These are phyloP conservation scores for Rattus rattus DNA, from an alignment of 2,113 vertebrate species.

Conservation along the genomic window DNA sequence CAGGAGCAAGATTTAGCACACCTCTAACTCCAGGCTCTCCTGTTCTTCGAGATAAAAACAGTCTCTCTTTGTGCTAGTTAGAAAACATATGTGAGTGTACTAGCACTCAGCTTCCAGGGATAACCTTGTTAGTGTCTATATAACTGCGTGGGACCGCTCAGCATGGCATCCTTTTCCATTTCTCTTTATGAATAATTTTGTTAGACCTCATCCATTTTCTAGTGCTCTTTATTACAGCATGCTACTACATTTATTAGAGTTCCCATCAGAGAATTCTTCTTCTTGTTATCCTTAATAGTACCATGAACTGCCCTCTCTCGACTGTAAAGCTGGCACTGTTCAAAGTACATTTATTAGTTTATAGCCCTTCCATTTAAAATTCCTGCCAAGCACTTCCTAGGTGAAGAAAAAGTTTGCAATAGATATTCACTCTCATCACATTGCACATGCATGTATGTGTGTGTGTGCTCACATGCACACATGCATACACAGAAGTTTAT, in stretches of 20 bases:
- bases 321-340: slow-evolving; percentile 82
- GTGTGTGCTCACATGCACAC: background rate
- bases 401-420: slow-evolving; percentile 78
- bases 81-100: slow-evolving; percentile 84
- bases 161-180: slow-evolving; percentile 87
- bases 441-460: background rate
- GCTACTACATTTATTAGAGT: slow-evolving; percentile 87
- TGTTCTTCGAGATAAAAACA: slow-evolving; percentile 82
- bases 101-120: slow-evolving; percentile 84
- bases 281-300: slow-evolving; percentile 87
- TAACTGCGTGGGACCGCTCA: slow-evolving; percentile 89
- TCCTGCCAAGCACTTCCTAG: slow-evolving; percentile 81
- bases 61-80: slow-evolving; percentile 83
- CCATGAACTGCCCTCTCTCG: slow-evolving; percentile 82
- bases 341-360: slow-evolving; percentile 83
- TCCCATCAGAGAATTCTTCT: slow-evolving; percentile 87
- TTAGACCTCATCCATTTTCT: slow-evolving; percentile 89
- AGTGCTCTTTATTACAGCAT: slow-evolving; percentile 88
- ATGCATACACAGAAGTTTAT: background rate
- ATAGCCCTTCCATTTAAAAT: slow-evolving; percentile 82
- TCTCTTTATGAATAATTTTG: slow-evolving; percentile 92
- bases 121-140: slow-evolving; percentile 88
- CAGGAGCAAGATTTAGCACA: slow-evolving; percentile 84
- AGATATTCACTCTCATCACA: slow-evolving; percentile 39
- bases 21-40: slow-evolving; percentile 83